Conservation (phyloP, 2,797 vertebrate genomes). For the Trachurus trachurus region DNA sequence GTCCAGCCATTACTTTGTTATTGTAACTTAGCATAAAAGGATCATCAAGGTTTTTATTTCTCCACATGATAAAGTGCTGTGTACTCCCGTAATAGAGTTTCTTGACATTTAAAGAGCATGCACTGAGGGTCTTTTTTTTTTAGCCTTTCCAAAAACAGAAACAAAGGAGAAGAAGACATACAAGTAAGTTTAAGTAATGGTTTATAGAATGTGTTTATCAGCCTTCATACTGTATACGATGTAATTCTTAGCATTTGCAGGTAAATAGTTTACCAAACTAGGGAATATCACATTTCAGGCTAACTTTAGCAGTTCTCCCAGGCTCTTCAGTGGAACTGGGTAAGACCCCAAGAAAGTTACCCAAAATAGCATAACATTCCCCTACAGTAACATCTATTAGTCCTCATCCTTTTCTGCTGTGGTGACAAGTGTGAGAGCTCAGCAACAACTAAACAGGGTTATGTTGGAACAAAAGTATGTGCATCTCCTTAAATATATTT, state of each 20-base stretch:
- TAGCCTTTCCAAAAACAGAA: neutral
- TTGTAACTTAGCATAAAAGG: neutral
- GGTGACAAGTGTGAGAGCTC: neutral
- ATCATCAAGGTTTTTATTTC: neutral
- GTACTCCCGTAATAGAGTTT: no score
- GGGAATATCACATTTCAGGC: neutral
- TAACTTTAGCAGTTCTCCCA: neutral
- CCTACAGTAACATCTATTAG: neutral
- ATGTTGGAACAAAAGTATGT: neutral
- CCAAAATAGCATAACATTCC: neutral
- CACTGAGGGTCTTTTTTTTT: neutral
- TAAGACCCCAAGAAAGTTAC: neutral
- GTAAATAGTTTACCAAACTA: neutral
- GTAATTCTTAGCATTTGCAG: neutral
- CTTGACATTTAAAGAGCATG: neutral
- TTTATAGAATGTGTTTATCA: neutral
- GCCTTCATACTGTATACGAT: neutral
- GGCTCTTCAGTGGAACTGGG: neutral
- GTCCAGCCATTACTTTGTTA: neutral
- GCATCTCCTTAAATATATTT: neutral
- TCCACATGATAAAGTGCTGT: neutral
- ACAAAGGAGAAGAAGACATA: neutral
- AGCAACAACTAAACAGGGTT: neutral
- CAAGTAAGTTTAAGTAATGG: neutral
- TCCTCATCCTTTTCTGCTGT: neutral